Conservation (phyloP, 2,113 vertebrate genomes). For the Turnix velox region DNA sequence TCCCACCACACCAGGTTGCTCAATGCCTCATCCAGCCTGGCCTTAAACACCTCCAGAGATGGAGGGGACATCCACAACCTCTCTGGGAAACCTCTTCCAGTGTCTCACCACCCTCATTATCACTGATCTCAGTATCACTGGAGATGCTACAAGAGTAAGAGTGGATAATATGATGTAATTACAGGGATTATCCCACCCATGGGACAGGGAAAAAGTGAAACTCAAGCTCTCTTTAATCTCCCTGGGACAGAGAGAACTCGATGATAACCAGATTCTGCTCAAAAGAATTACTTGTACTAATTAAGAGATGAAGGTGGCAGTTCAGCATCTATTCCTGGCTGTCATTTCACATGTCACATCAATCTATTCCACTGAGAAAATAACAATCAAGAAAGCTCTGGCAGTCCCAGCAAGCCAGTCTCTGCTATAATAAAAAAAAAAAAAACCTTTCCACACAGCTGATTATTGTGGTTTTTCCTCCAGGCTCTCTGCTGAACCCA, state of each 20-base stretch:
- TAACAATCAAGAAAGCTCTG: neutral
- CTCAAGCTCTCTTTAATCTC: conserved; percentile 43
- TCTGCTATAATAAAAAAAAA: too few relatives aligned
- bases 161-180: conserved; percentile 33
- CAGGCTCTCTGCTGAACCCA: neutral
- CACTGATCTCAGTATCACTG: neutral
- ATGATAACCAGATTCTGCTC: conserved; percentile 5
- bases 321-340: conserved; percentile 35
- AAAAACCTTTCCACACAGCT: neutral
- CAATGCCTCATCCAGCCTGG: too few relatives aligned
- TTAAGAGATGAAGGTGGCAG: conserved; percentile 58
- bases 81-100: too few relatives aligned
- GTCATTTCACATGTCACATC: conserved; percentile 47
- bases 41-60: too few relatives aligned
- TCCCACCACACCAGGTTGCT: too few relatives aligned
- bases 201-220: neutral
- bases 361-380: conserved; percentile 35
- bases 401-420: neutral
- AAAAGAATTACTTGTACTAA: conserved; percentile 36
- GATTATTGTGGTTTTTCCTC: neutral
- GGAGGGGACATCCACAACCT: too few relatives aligned
- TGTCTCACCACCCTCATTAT: too few relatives aligned
- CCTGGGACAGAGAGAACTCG: neutral
- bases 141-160: neutral
- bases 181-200: conserved; percentile 39